These are phyloP conservation scores for Pterostichus madidus DNA, from an alignment of 2,888 invertebrate genomes.

Conservation along the genomic window DNA sequence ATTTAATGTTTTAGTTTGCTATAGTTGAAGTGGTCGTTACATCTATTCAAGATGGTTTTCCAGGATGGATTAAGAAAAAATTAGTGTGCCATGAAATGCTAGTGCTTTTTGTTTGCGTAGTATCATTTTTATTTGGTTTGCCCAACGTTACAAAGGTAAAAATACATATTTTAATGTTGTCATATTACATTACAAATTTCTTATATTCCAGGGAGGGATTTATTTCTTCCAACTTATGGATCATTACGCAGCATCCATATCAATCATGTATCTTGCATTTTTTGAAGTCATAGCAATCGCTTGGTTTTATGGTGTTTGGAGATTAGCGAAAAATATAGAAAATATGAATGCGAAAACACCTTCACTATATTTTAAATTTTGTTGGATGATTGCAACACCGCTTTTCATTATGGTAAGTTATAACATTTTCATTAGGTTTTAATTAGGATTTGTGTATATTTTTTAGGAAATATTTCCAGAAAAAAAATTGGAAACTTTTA, in stretches of 20 bases:
- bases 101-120: constrained; percentile 89
- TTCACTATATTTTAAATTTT: constrained; percentile 89
- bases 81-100: constrained; percentile 92
- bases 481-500: no score
- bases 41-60: constrained; percentile 95
- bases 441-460: no score
- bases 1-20: constrained; percentile 86
- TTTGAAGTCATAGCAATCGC: constrained; percentile 95
- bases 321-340: constrained; percentile 89
- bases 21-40: constrained; percentile 97
- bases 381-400: constrained; percentile 92
- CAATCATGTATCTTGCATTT: constrained; percentile 94
- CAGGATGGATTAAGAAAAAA: constrained; percentile 89
- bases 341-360: constrained; percentile 93
- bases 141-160: constrained; percentile 91
- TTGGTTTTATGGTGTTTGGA: constrained; percentile 93
- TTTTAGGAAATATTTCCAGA: no score
- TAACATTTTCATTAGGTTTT: no score
- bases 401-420: constrained; percentile 84
- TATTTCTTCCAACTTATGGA: constrained; percentile 96
- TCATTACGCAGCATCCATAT: constrained; percentile 94
- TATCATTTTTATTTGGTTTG: constrained; percentile 91
- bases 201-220: constrained; percentile 86
- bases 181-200: not conserved
- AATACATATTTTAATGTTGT: not conserved